phyloP scores from a whole-genome alignment of 2,888 invertebrate species.

The Agrotis ipsilon region DNA sequence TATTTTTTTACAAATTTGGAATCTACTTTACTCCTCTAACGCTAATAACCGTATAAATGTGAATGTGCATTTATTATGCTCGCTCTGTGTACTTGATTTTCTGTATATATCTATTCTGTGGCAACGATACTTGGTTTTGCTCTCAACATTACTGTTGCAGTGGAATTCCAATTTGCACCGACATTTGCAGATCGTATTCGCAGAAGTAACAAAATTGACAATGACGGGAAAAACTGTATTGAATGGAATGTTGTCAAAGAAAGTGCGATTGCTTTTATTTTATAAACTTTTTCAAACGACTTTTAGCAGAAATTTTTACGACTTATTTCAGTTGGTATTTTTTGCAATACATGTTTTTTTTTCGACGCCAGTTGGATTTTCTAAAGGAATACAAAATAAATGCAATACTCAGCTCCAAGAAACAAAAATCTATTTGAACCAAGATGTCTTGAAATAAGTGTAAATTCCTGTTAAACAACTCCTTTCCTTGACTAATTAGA shows the following conservation, averaged over 20 bases:
- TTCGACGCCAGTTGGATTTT: too few species aligned
- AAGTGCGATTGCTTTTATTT: not conserved
- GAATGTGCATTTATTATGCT: not conserved
- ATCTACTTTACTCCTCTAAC: too few species aligned
- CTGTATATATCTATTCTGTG: not conserved
- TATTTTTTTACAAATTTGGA: too few species aligned
- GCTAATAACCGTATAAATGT: too few species aligned
- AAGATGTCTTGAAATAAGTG: not conserved
- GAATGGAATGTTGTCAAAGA: conserved; percentile 3
- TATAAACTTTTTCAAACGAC: too few species aligned
- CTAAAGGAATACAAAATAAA: not conserved
- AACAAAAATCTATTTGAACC: not conserved
- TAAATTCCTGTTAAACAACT: not conserved
- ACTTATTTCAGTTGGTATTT: not conserved
- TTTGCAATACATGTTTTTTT: not conserved
- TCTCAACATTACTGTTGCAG: conserved; percentile 44
- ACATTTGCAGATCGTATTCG: conserved; percentile 56
- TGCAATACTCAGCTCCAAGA: not conserved
- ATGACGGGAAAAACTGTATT: conserved; percentile 4
- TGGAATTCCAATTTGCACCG: conserved; percentile 63
- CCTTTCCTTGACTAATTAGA: not conserved
- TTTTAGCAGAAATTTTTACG: not conserved
- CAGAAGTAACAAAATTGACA: conserved; percentile 34
- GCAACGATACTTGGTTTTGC: conserved; percentile 38
- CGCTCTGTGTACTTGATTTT: not conserved